A percentile compares a stretch with the other conserved stretches of the same genome.
phyloP scores from a whole-genome alignment of 2,888 invertebrate genomes.

The Lingula anatina region DNA sequence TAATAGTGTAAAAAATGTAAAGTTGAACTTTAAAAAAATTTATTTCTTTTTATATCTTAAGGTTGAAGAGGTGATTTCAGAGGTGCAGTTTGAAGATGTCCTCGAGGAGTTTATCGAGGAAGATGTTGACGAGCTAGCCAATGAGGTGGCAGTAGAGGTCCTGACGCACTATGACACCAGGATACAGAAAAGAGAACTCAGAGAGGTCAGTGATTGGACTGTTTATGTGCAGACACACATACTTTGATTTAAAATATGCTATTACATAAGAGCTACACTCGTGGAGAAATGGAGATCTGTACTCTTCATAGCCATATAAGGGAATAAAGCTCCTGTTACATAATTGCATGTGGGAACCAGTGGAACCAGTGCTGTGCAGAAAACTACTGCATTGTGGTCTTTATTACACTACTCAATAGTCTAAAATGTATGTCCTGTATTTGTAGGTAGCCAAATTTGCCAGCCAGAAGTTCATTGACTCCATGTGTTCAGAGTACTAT shows the following conservation, averaged over 20 bases:
- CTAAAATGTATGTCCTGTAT: too few species aligned
- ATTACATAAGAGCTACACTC: neutral
- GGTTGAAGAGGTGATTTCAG: conserved; percentile 29
- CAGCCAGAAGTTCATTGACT: too few species aligned
- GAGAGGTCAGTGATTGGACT: conserved; percentile 20
- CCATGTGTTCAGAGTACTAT: too few species aligned
- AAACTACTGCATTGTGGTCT: too few species aligned
- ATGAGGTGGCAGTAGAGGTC: conserved; percentile 30
- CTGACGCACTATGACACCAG: conserved; percentile 33
- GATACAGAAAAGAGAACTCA: conserved; percentile 26
- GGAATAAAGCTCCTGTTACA: too few species aligned
- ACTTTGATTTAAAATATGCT: neutral
- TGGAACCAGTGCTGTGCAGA: too few species aligned
- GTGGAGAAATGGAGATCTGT: neutral
- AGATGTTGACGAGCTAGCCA: conserved; percentile 26
- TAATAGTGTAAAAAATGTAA: too few species aligned
- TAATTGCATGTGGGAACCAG: too few species aligned
- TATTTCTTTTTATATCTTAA: conserved; percentile 11
- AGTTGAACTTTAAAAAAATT: too few species aligned
- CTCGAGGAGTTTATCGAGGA: conserved; percentile 26
- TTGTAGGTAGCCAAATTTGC: too few species aligned
- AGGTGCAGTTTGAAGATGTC: conserved; percentile 29
- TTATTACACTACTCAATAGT: too few species aligned
- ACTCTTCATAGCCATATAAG: too few species aligned
- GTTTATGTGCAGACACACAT: neutral